Percentiles rank a stretch among this genome's conserved stretches.
These are phyloP conservation scores for Drosophila subobscura DNA, from an alignment of 1,140 invertebrate species.

Conservation along the genomic window DNA sequence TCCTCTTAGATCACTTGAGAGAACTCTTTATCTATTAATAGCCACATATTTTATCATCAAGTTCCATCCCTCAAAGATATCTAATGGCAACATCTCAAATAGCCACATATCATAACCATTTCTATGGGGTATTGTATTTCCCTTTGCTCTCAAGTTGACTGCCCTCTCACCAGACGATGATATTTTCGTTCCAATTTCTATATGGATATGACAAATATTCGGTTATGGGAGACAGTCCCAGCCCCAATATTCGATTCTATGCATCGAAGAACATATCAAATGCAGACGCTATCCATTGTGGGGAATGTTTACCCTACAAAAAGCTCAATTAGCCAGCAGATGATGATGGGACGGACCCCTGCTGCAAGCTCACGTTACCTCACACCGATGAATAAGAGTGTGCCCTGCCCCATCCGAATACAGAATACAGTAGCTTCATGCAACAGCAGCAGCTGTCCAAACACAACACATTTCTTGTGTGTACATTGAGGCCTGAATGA, in stretches of 20 bases:
- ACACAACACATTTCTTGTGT: conserved; percentile 35
- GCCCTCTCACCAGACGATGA: conserved; percentile 8
- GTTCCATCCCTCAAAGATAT: neutral
- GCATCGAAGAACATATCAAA: conserved; percentile 41
- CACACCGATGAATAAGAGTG: neutral
- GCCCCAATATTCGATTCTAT: conserved; percentile 36
- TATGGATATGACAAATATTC: conserved; percentile 57
- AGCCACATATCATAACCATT: conserved; percentile 7
- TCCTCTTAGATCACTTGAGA: no score
- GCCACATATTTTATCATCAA: no score
- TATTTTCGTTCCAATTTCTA: conserved; percentile 17
- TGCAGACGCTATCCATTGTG: conserved; percentile 47
- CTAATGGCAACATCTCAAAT: conserved; percentile 1
- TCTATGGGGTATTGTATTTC: conserved; percentile 12
- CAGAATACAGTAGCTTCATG: conserved; percentile 39
- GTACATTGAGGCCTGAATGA: neutral
- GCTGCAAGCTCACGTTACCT: conserved; percentile 52
- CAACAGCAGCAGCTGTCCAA: conserved; percentile 62
- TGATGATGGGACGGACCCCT: conserved; percentile 13
- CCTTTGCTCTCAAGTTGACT: conserved; percentile 3
- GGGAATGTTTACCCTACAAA: conserved; percentile 32
- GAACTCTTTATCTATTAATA: no score
- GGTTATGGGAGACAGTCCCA: conserved; percentile 46
- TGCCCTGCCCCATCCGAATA: neutral
- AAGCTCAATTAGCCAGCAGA: conserved; percentile 58